Percentiles rank a stretch among this genome's conserved stretches.
Conservation (phyloP, 2,113 vertebrate species). For the Mus pahari region DNA sequence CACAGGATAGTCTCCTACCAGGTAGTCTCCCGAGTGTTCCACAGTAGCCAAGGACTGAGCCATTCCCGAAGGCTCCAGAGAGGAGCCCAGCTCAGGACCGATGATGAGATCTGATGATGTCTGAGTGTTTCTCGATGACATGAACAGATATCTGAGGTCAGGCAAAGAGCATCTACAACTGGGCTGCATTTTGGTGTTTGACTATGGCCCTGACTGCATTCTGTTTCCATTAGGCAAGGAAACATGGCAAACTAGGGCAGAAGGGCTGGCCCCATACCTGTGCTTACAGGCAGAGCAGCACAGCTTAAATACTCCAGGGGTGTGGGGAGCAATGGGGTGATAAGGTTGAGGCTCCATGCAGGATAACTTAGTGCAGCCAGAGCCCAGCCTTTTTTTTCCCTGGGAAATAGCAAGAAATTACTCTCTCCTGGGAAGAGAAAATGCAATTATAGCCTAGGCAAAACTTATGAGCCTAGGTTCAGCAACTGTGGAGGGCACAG, state of each 20-base stretch:
- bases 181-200: fast-evolving
- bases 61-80: neutral
- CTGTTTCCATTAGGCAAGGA: neutral
- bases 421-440: fast-evolving
- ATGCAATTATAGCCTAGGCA: neutral
- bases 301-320: neutral
- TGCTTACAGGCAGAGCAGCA: neutral
- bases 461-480: neutral
- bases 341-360: neutral
- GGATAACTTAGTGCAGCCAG: fast-evolving
- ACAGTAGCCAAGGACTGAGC: neutral
- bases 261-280: neutral
- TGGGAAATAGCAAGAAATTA: neutral
- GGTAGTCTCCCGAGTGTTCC: neutral
- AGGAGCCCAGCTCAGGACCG: neutral
- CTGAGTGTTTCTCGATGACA: neutral
- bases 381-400: neutral
- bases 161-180: fast-evolving
- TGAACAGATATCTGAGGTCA: neutral
- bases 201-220: too few species aligned
- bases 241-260: neutral
- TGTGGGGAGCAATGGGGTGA: fast-evolving
- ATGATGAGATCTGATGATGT: neutral
- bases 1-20: neutral
- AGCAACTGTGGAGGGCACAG: too few species aligned